A percentile compares a stretch with the other conserved stretches of the same genome.
Evolutionary conservation across 2,888 invertebrate species (phyloP).

Genomic region (Norana najaformis): DNA sequence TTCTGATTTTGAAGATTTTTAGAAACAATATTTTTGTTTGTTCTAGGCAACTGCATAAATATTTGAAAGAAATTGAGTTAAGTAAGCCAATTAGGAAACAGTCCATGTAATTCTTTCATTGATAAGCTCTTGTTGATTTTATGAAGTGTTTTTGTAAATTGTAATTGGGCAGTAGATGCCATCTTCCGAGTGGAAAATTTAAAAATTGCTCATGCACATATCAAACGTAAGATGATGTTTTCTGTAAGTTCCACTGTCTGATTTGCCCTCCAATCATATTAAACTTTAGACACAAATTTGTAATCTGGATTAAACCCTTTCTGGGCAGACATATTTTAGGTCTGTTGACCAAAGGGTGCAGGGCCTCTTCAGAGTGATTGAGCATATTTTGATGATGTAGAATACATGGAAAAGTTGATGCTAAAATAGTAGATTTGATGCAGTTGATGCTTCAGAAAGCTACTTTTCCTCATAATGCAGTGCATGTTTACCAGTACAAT

Average conservation of each 20-base stretch:
- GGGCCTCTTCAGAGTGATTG: too few species aligned
- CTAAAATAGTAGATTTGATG: too few species aligned
- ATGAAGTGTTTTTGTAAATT: not conserved
- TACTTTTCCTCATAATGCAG: too few species aligned
- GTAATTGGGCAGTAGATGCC: not conserved
- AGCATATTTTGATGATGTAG: too few species aligned
- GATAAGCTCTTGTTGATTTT: not conserved
- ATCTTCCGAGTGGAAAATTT: not conserved
- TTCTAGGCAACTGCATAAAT: not conserved
- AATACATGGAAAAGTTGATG: too few species aligned
- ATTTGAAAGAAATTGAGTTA: not conserved
- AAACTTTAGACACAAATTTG: not conserved
- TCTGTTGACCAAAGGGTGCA: too few species aligned
- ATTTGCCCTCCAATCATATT: not conserved
- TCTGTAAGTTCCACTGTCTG: not conserved
- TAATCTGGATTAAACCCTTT: not conserved
- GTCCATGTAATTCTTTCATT: not conserved
- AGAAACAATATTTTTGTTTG: not conserved
- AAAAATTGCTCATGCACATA: not conserved
- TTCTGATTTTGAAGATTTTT: not conserved
- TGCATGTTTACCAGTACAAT: too few species aligned
- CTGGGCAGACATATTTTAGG: not conserved
- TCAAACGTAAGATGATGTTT: not conserved
- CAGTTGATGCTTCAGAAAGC: too few species aligned
- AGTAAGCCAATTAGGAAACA: not conserved